Percentiles rank a stretch among this genome's conserved stretches.
Evolutionary conservation across 2,797 vertebrate genomes (phyloP).

Genomic region (Parauchenoglanis ngamensis): DNA sequence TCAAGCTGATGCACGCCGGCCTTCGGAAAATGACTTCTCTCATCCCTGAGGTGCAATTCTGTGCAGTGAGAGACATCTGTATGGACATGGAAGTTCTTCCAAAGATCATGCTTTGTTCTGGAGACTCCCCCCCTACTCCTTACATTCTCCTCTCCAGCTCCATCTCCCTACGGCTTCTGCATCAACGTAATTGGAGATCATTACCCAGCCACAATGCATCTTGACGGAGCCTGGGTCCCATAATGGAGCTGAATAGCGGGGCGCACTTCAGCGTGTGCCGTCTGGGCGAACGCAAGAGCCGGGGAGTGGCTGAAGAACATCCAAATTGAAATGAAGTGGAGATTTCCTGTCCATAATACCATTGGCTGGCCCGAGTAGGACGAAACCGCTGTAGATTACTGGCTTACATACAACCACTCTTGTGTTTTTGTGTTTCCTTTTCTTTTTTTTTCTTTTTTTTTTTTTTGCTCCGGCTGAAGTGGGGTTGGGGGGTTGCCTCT

Average conservation of each 20-base stretch:
- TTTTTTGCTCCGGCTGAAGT: constrained; percentile 82
- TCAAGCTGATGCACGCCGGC: constrained; percentile 39
- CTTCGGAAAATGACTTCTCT: constrained; percentile 71
- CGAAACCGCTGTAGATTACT: constrained; percentile 76
- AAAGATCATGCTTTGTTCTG: constrained; percentile 78
- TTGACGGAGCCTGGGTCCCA: constrained; percentile 73
- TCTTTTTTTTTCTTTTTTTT: constrained; percentile 77
- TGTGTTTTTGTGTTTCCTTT: constrained; percentile 53
- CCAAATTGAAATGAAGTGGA: constrained; percentile 79
- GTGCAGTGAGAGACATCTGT: constrained; percentile 69
- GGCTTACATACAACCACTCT: constrained; percentile 74
- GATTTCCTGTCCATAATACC: constrained; percentile 72
- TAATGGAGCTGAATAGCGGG: constrained; percentile 81
- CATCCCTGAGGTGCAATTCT: constrained; percentile 70
- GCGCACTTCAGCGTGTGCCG: constrained; percentile 53
- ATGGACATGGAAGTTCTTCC: constrained; percentile 74
- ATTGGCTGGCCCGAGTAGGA: constrained; percentile 75
- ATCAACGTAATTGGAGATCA: constrained; percentile 83
- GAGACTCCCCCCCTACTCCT: constrained; percentile 59
- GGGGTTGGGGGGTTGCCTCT: constrained; percentile 71
- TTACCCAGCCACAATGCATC: constrained; percentile 79
- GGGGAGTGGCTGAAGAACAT: constrained; percentile 71
- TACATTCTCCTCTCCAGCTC: constrained; percentile 63
- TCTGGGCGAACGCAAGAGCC: constrained; percentile 68
- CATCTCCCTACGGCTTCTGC: constrained; percentile 68